phyloP scores from a whole-genome alignment of 2,113 vertebrate genomes.

The Megaceryle maxima region DNA sequence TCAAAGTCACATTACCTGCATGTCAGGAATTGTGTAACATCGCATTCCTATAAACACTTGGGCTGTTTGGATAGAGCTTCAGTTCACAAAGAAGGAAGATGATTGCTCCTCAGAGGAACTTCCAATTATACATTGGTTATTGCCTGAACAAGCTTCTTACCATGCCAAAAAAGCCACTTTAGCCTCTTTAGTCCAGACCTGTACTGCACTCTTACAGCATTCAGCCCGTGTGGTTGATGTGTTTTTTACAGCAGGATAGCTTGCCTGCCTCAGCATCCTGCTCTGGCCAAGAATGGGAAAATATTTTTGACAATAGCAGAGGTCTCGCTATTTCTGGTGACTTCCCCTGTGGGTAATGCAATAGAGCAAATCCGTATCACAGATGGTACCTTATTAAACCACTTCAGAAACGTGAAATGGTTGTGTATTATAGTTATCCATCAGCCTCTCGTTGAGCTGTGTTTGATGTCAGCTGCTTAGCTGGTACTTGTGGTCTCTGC shows the following conservation, averaged over 20 bases:
- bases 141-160: constrained; percentile 11
- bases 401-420: not conserved
- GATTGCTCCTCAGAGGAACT: not conserved
- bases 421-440: not conserved
- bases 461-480: not conserved
- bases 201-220: not conserved
- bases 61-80: not conserved
- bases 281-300: constrained; percentile 3
- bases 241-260: constrained; percentile 28
- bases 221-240: not conserved
- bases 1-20: not conserved
- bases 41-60: not conserved
- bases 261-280: not conserved
- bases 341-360: not conserved
- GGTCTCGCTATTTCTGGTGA: not conserved
- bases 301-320: not conserved
- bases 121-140: not conserved
- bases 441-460: not conserved
- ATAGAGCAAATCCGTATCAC: not conserved
- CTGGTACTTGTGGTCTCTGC: not conserved
- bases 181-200: not conserved
- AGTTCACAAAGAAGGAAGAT: not conserved
- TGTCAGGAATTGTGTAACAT: not conserved
- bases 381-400: not conserved
- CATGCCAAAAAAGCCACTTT: not conserved